Evolutionary conservation across 2,888 invertebrate genomes (phyloP).

Genomic region (Apotomis turbidana): DNA sequence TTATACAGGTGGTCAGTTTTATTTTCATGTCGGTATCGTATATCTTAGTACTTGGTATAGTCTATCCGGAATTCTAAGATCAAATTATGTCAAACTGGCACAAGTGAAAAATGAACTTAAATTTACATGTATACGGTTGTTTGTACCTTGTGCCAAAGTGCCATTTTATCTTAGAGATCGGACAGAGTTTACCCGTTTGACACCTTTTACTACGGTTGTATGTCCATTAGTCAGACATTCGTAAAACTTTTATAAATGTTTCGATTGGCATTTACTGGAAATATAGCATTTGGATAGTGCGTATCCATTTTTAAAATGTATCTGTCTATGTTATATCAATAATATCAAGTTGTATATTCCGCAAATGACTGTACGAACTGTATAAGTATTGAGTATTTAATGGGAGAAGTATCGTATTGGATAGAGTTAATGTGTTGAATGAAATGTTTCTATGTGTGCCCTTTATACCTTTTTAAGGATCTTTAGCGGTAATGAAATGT

Average conservation of each 20-base stretch:
- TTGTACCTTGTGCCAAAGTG: no score
- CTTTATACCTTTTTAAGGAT: slow-evolving; percentile 80
- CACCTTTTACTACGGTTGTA: slow-evolving; percentile 39
- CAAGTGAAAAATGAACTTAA: no score
- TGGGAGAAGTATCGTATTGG: slow-evolving; percentile 53
- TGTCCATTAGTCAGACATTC: slow-evolving; percentile 24
- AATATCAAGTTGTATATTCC: slow-evolving; percentile 66
- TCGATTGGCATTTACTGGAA: slow-evolving; percentile 42
- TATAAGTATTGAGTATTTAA: slow-evolving; percentile 58
- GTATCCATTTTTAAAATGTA: slow-evolving; percentile 34
- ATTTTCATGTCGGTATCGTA: slow-evolving; percentile 16
- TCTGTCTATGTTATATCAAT: slow-evolving; percentile 50
- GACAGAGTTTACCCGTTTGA: not conserved
- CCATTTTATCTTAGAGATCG: no score
- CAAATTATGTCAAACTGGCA: no score
- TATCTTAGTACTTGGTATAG: slow-evolving; percentile 17
- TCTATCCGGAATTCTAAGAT: no score
- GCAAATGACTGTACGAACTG: slow-evolving; percentile 56
- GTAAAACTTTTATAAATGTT: slow-evolving; percentile 42
- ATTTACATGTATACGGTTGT: no score
- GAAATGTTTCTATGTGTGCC: slow-evolving; percentile 70
- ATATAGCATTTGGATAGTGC: slow-evolving; percentile 27
- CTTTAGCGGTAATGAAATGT: slow-evolving; percentile 77
- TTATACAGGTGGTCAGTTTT: slow-evolving; percentile 30
- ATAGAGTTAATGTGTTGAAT: slow-evolving; percentile 58